A percentile compares a stretch with the other conserved stretches of the same genome.
Conservation (phyloP, 2,113 vertebrate genomes). For the Cynopterus brachyotis region DNA sequence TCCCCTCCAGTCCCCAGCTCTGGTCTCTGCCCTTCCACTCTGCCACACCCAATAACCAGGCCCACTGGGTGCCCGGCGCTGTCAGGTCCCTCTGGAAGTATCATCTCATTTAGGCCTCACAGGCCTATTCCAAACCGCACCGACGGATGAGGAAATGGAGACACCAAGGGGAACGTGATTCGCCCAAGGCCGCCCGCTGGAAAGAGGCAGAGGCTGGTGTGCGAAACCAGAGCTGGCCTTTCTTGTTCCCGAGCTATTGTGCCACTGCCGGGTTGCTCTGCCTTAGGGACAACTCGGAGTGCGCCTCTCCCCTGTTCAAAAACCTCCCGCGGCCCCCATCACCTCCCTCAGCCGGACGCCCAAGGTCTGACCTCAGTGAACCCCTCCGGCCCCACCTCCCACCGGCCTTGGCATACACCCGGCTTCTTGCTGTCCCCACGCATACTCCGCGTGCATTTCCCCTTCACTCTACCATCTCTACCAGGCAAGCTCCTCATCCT, state of each 20-base stretch:
- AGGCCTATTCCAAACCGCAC: neutral
- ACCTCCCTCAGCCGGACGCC: neutral
- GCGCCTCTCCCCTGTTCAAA: neutral
- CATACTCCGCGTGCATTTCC: no score
- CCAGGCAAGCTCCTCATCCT: neutral
- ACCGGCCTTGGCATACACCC: accelerated
- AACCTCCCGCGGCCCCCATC: neutral
- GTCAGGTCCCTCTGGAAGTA: neutral
- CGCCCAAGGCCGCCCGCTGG: neutral
- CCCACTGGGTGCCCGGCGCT: neutral
- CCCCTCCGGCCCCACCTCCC: neutral
- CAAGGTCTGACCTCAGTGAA: neutral
- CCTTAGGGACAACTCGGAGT: neutral
- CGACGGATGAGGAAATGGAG: neutral
- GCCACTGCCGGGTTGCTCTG: neutral
- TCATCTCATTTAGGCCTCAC: neutral
- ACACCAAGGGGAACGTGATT: neutral
- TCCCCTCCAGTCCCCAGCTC: neutral
- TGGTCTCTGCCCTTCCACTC: neutral
- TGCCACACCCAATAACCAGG: neutral
- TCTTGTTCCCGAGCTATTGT: neutral
- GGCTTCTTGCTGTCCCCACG: neutral
- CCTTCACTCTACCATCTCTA: neutral
- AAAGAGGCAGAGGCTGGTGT: neutral
- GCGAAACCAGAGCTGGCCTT: neutral